Conservation (phyloP, 2,797 vertebrate species). For the Xerus rutilus region DNA sequence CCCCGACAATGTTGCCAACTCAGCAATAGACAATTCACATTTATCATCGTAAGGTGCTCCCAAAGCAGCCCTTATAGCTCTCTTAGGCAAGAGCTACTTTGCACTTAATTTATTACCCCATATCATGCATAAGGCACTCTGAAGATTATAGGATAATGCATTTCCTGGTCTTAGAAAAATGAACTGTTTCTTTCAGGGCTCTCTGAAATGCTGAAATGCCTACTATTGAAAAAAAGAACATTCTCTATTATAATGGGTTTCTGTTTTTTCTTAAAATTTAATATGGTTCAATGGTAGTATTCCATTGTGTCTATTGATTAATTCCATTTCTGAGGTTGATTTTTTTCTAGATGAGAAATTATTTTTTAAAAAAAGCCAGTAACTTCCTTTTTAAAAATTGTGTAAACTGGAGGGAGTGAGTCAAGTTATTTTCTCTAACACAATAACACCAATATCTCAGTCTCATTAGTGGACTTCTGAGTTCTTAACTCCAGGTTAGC, state of each 20-base stretch:
- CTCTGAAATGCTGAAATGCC: conserved; percentile 19
- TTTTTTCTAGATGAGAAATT: conserved; percentile 40
- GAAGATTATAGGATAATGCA: neutral
- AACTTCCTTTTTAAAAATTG: conserved; percentile 26
- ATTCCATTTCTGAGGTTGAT: neutral
- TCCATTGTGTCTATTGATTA: neutral
- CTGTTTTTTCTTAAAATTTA: neutral
- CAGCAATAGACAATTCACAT: neutral
- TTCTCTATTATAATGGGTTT: neutral
- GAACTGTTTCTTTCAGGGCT: neutral
- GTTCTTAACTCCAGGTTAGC: neutral
- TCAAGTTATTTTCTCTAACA: conserved; percentile 1
- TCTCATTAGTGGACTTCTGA: conserved; percentile 65
- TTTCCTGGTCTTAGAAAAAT: conserved; percentile 7
- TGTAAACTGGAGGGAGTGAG: neutral
- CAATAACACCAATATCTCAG: neutral
- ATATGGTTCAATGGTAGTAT: neutral
- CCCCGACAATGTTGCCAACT: neutral
- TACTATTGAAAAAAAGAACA: neutral
- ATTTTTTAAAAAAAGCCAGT: neutral
- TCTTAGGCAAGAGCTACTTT: conserved; percentile 10
- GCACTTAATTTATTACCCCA: neutral
- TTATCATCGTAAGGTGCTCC: neutral
- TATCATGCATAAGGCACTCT: fast-evolving
- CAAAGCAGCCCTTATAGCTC: neutral